phyloP scores from a whole-genome alignment of 2,797 vertebrate species.

The Rhynchotus rufescens region DNA sequence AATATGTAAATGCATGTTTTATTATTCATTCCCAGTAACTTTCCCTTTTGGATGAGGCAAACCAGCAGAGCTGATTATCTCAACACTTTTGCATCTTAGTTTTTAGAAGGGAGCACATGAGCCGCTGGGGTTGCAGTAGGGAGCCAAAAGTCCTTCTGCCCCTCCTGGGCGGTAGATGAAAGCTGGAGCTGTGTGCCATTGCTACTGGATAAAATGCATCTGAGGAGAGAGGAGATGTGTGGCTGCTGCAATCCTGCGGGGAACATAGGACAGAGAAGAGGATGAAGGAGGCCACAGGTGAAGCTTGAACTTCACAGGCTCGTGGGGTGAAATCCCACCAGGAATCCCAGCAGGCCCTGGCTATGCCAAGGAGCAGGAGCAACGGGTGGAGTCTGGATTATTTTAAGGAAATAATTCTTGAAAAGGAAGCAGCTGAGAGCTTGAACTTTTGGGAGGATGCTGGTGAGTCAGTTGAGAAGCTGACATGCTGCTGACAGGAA shows the following conservation, averaged over 20 bases:
- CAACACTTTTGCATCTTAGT: neutral
- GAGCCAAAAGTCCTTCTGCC: neutral
- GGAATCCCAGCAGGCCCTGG: neutral
- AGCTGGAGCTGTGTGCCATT: neutral
- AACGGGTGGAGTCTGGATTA: neutral
- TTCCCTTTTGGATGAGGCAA: neutral
- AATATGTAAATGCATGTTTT: neutral
- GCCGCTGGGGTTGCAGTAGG: accelerated
- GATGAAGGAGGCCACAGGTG: neutral
- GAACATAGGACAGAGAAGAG: neutral
- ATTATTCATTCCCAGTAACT: neutral
- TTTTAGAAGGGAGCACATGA: neutral
- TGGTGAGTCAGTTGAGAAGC: neutral
- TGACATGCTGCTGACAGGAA: conserved; percentile 32
- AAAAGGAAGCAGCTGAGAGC: neutral
- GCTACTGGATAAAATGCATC: neutral
- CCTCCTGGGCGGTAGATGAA: neutral
- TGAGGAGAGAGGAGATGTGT: neutral
- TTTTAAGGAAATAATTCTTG: neutral
- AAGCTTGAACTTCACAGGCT: neutral
- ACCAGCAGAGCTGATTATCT: neutral
- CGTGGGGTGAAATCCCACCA: neutral
- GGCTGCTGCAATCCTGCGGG: neutral
- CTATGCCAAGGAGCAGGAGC: neutral
- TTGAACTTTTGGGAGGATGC: neutral